Conservation (phyloP, 2,113 vertebrate species). For the Oxyura jamaicensis region DNA sequence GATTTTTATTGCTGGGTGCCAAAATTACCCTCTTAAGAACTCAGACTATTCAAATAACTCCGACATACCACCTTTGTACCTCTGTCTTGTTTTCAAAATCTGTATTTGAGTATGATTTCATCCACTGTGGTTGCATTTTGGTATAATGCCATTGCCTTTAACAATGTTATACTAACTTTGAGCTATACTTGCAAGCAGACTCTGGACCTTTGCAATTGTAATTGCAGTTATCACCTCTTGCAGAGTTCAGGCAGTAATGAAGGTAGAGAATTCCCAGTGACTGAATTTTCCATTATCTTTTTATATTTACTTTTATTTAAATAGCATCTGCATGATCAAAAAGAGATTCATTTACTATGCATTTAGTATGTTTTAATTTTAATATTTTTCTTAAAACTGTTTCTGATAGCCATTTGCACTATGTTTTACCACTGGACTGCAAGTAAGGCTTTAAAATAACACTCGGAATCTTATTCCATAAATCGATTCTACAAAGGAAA, state of each 20-base stretch:
- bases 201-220: neutral
- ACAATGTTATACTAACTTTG: neutral
- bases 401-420: neutral
- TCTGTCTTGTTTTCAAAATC: neutral
- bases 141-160: neutral
- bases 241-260: neutral
- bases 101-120: neutral
- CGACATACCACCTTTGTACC: neutral
- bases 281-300: neutral
- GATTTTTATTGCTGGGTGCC: neutral
- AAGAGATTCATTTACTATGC: neutral
- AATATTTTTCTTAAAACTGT: neutral
- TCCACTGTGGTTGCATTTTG: neutral
- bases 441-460: neutral
- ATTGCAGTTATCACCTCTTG: neutral
- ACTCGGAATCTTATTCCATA: neutral
- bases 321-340: neutral
- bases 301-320: neutral
- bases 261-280: neutral
- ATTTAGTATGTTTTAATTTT: neutral
- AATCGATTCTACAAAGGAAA: neutral
- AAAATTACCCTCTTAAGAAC: neutral
- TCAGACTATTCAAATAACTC: neutral
- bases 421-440: neutral
- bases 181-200: neutral